phyloP scores from a whole-genome alignment of 1,140 invertebrate species.

The Drosophila jambulina region DNA sequence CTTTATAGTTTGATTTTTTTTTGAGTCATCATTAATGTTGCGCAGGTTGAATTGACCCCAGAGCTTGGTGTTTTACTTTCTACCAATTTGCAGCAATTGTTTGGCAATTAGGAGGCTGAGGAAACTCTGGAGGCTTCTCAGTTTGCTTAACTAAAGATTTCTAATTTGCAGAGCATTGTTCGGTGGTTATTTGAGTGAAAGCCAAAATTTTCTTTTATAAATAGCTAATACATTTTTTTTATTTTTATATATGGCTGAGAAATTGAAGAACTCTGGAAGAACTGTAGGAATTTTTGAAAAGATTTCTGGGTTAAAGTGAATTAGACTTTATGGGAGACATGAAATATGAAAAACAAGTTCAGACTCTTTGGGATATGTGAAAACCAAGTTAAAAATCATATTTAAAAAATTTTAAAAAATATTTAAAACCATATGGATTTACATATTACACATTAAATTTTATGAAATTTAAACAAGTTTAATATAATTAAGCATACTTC shows the following conservation, averaged over 20 bases:
- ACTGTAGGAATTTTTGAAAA: neutral
- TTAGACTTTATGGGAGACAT: neutral
- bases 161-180: slow-evolving; percentile 66
- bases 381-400: no score
- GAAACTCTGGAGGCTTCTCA: slow-evolving; percentile 13
- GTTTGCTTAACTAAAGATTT: slow-evolving; percentile 80
- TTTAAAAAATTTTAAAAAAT: neutral
- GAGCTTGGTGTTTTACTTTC: slow-evolving; percentile 68
- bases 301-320: neutral
- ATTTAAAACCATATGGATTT: neutral
- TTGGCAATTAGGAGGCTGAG: slow-evolving; percentile 54
- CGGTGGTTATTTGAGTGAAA: slow-evolving; percentile 51
- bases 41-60: slow-evolving; percentile 37
- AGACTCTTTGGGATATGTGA: neutral
- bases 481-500: no score
- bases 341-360: neutral
- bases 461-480: no score
- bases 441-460: no score
- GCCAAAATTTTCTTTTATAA: slow-evolving; percentile 36
- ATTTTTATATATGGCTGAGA: slow-evolving; percentile 16
- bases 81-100: slow-evolving; percentile 78
- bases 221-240: neutral
- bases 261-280: neutral
- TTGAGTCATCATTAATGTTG: slow-evolving; percentile 58
- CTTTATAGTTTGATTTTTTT: slow-evolving; percentile 12